Evolutionary conservation across 2,888 invertebrate genomes (phyloP), one percentile per base, ranked within the genome.

Genomic region (Eustalomyia histrio): DNA sequence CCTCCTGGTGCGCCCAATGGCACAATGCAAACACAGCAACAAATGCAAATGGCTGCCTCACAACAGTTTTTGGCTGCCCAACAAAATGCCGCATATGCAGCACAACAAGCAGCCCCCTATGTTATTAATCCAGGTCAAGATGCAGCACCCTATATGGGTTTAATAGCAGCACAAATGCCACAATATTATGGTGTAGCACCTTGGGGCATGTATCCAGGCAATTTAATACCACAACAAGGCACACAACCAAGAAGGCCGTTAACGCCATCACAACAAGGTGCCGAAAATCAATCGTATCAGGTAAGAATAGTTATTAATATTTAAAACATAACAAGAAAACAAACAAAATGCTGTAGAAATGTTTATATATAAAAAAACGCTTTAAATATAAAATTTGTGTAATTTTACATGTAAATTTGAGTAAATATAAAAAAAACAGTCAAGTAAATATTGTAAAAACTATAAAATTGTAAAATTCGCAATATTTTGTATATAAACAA

Each of bases 161-260:
- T 97, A 88, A 94, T 95, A 87, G 94, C 96, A 88, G 94, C 94
- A 91, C 93, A 95, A 90, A 93, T 97, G 87, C 97, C 97, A 68
- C 97, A 97, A 87, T 89, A 88, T 67, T 98, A 98, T 92, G 98
- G 98, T 91, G 96, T 96, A 76, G 95, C 97, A 84, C 94, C 95
- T 68, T 98, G 98, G 97, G 94, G 95, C 84, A 96, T 98, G 87
- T 98, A 98, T 92, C 97, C 97, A 53, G 94, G 95, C 58, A 94
- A 94, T 88, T 92, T 94, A 85, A 93, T 95, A 87, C 95, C 94
- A 85, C 94, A 94, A 86, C 92, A 92, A 83, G 92, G 93, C 85
- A 92, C 93, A 88, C 94, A 94, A 86, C 94, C 94, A 86, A 92
- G 96, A 83, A 92, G 96, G 89, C 96, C 96, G 83, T 93, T 96